Conservation (phyloP, 2,797 vertebrate genomes). For the Pygocentrus nattereri region DNA sequence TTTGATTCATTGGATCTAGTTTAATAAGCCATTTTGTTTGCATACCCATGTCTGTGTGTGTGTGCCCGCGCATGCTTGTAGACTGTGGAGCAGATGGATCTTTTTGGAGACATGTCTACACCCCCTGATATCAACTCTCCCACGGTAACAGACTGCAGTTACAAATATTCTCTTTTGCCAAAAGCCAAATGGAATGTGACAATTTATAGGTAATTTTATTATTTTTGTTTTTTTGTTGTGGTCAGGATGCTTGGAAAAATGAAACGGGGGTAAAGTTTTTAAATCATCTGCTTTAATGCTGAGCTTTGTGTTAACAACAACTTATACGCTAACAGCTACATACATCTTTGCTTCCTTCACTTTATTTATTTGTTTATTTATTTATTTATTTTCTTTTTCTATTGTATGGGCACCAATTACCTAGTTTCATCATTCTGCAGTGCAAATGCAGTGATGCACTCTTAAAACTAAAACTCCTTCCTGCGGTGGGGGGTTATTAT, state of each 20-base stretch:
- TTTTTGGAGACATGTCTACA: slow-evolving; percentile 98
- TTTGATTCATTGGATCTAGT: not conserved
- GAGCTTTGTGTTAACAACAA: not conserved
- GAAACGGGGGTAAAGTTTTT: not conserved
- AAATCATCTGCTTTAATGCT: not conserved
- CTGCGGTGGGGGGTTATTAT: too few relatives aligned
- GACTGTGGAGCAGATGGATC: slow-evolving; percentile 90
- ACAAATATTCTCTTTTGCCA: not conserved
- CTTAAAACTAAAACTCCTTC: too few relatives aligned
- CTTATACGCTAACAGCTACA: not conserved
- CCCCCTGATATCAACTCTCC: slow-evolving; percentile 91
- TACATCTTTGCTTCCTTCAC: too few relatives aligned
- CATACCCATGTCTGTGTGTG: slow-evolving; percentile 5
- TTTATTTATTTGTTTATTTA: too few relatives aligned
- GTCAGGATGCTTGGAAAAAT: slow-evolving; percentile 39
- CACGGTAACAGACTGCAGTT: slow-evolving; percentile 78
- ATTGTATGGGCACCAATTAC: too few relatives aligned
- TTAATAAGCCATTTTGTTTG: not conserved
- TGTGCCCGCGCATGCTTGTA: too few relatives aligned
- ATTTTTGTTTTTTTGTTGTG: slow-evolving; percentile 5
- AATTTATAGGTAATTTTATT: not conserved
- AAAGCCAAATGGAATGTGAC: not conserved
- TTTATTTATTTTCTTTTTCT: too few relatives aligned
- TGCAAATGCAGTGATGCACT: too few relatives aligned
- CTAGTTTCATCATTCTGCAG: too few relatives aligned